These are phyloP conservation scores for Cosmopolites sordidus DNA, from an alignment of 2,888 invertebrate species.

Conservation along the genomic window DNA sequence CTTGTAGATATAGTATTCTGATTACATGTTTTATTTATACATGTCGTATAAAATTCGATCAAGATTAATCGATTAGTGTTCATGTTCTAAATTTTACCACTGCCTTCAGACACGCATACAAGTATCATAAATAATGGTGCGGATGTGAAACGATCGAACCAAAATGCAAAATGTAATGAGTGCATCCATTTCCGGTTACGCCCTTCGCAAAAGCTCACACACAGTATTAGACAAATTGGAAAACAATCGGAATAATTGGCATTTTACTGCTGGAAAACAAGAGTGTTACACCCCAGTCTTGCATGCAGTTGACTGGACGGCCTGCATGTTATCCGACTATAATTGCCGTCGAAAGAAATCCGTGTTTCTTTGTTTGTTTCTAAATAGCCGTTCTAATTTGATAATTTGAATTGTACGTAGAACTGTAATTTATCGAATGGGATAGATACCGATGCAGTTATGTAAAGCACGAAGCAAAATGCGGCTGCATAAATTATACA, in stretches of 20 bases:
- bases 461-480: too few relatives aligned
- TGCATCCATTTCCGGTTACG: slow-evolving; percentile 24
- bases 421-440: background rate
- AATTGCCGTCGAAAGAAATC: slow-evolving; percentile 17
- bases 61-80: too few relatives aligned
- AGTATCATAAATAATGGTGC: too few relatives aligned
- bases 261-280: slow-evolving; percentile 22
- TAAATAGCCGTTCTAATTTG: slow-evolving; percentile 9
- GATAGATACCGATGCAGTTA: background rate
- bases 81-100: too few relatives aligned
- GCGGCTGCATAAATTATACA: too few relatives aligned
- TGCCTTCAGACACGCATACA: too few relatives aligned
- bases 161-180: background rate
- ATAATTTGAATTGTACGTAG: slow-evolving; percentile 10
- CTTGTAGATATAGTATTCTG: too few relatives aligned
- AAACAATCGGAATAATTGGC: slow-evolving; percentile 27
- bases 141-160: too few relatives aligned
- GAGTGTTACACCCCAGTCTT: slow-evolving; percentile 26
- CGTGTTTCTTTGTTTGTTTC: slow-evolving; percentile 18
- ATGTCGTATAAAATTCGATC: too few relatives aligned
- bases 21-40: too few relatives aligned
- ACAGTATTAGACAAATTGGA: slow-evolving; percentile 27
- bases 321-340: slow-evolving; percentile 21
- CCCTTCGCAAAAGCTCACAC: slow-evolving; percentile 23
- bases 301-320: slow-evolving; percentile 17